Percentiles rank a stretch among this genome's conserved stretches.
Conservation (phyloP, 1,140 invertebrate species). For the Sarcophaga peregrina region DNA sequence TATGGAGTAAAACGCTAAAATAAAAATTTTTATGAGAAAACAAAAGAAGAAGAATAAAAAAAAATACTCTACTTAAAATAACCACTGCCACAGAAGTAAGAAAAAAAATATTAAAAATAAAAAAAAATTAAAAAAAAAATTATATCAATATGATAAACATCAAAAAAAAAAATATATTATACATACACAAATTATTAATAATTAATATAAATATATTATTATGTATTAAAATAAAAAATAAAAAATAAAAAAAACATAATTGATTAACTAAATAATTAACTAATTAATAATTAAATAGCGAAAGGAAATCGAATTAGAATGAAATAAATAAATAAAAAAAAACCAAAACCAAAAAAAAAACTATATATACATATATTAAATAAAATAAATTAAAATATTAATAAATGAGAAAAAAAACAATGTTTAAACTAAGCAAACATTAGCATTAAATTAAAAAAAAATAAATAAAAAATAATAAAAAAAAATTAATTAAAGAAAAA, state of each 20-base stretch:
- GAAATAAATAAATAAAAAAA: not conserved
- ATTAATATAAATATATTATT: constrained; percentile 28
- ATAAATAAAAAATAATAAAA: constrained; percentile 5
- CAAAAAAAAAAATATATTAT: constrained; percentile 33
- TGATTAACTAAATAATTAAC: constrained; percentile 37
- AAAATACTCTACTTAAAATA: not conserved
- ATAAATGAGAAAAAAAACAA: not conserved
- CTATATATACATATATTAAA: constrained; percentile 36
- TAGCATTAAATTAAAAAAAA: constrained; percentile 24
- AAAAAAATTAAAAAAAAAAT: constrained; percentile 40
- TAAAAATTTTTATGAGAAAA: not conserved
- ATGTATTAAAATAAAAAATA: not conserved
- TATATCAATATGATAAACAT: constrained; percentile 22
- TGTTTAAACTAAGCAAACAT: constrained; percentile 7
- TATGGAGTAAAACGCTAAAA: not conserved
- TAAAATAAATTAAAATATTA: constrained; percentile 8
- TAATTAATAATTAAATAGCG: constrained; percentile 23
- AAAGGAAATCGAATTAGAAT: constrained; percentile 31
- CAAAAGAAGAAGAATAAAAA: not conserved
- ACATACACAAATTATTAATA: constrained; percentile 26
- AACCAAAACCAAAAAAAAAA: too few relatives aligned
- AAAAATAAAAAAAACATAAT: constrained; percentile 33
- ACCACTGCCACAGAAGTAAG: constrained; percentile 35
- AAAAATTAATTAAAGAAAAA: not conserved
- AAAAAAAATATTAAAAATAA: constrained; percentile 20